Conservation (phyloP, 2,888 invertebrate genomes). For the Dryobotodes eremita region DNA sequence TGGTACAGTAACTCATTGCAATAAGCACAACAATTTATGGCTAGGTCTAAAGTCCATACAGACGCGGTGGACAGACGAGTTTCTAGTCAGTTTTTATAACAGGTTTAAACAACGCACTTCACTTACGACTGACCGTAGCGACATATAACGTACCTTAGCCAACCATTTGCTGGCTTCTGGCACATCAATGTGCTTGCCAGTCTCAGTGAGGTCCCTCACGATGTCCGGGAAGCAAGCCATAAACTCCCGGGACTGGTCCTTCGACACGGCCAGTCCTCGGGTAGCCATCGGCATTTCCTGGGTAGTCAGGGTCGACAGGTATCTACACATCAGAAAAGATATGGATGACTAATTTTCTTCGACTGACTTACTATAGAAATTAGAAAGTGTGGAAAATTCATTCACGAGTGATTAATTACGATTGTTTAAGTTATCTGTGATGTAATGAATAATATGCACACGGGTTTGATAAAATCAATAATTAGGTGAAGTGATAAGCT, state of each 20-base stretch:
- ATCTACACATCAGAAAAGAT: slow-evolving; percentile 83
- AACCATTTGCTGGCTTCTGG: slow-evolving; percentile 95
- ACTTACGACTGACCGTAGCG: slow-evolving; percentile 75
- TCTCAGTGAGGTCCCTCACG: slow-evolving; percentile 95
- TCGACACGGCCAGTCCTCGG: slow-evolving; percentile 92
- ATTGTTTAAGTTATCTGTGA: slow-evolving; percentile 30
- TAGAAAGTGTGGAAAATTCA: slow-evolving; percentile 25
- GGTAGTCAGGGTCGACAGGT: slow-evolving; percentile 92
- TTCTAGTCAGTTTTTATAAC: slow-evolving; percentile 68
- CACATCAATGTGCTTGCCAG: slow-evolving; percentile 94
- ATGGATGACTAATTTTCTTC: slow-evolving; percentile 55
- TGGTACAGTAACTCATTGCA: slow-evolving; percentile 25
- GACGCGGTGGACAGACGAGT: slow-evolving; percentile 59
- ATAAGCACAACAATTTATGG: slow-evolving; percentile 40
- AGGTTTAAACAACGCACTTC: slow-evolving; percentile 67
- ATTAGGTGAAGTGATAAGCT: slow-evolving; percentile 25
- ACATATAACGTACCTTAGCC: slow-evolving; percentile 92
- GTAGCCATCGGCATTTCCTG: slow-evolving; percentile 91
- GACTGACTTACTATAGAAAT: slow-evolving; percentile 50
- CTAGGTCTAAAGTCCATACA: slow-evolving; percentile 62
- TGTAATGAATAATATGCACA: slow-evolving; percentile 22
- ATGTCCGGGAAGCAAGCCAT: slow-evolving; percentile 97
- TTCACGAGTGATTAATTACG: slow-evolving; percentile 18
- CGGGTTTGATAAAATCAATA: slow-evolving; percentile 14
- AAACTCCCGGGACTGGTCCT: slow-evolving; percentile 96